A percentile compares a stretch with the other conserved stretches of the same genome.
Conservation (phyloP, 2,797 vertebrate species). For the Semaprochilodus insignis region DNA sequence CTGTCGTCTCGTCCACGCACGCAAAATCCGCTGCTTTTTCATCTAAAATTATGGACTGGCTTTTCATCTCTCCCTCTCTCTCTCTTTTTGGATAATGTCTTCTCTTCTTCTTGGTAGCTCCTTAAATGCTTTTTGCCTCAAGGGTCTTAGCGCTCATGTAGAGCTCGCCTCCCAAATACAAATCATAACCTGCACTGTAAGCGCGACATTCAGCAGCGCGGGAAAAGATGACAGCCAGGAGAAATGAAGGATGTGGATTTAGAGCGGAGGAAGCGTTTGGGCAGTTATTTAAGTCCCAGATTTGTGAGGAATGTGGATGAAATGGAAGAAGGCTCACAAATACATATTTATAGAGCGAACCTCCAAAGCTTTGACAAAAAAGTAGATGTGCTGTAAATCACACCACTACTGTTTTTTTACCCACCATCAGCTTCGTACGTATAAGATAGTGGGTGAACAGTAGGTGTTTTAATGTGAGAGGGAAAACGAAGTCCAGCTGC, state of each 20-base stretch:
- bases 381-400: constrained; percentile 49
- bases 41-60: constrained; percentile 8
- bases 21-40: background rate
- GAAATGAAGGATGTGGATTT: constrained; percentile 41
- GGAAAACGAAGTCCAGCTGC: constrained; percentile 26
- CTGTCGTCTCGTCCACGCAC: constrained; percentile 27
- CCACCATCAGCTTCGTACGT: constrained; percentile 10
- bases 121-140: constrained; percentile 10
- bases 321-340: constrained; percentile 37
- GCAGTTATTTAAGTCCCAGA: constrained; percentile 44
- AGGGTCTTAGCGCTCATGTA: constrained; percentile 1
- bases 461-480: constrained; percentile 37
- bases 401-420: constrained; percentile 21
- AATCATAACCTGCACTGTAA: constrained; percentile 33
- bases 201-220: constrained; percentile 21
- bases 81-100: background rate
- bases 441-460: constrained; percentile 42
- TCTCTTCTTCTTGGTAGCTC: constrained; percentile 3
- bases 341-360: constrained; percentile 50
- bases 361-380: constrained; percentile 36
- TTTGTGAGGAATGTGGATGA: constrained; percentile 45
- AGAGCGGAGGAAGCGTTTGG: constrained; percentile 8
- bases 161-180: constrained; percentile 22
- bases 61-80: background rate
- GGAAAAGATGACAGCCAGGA: constrained; percentile 41